Base-by-base conservation (phyloP, 2,888 invertebrate species). In the Agrochola litura region DNA sequence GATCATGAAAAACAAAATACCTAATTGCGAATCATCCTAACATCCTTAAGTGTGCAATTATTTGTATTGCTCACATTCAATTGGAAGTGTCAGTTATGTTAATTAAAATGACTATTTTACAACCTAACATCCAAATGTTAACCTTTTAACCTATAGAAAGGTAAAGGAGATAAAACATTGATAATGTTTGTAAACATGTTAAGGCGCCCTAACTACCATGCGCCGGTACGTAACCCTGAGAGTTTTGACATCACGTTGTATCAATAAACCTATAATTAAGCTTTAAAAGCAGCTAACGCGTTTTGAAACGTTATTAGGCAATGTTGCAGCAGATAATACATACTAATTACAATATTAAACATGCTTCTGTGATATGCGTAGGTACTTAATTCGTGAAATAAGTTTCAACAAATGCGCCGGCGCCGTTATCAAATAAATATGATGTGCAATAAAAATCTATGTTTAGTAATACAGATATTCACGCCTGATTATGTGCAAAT, bases 261-360 rank as follows among this genome's bases (percentile, higher is more conserved):
- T 76, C 76, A 74, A 76, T 83, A 86, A 79, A 74, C 83, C 79
- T 76, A 66, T 72, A 83, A 83, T 86, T 83, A 79, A 64, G 56
- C 73, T 86, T 86, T 76, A 74, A 76, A 79, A 79, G 25, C 41
- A 46, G 61, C 56, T 74, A 43, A 73, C 66, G 54, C 14, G 65
- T 74, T 84, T 80, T 72, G 76, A 61, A 85, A 79, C 41, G 19
- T 73, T 67, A 74, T 78, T 84, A 52, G 19, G 73, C 49, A 77
- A 87, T 63, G 30, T 79, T 69, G 58, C 41, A 64, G 75, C 30
- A 67, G 56, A 77, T 86, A 74, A 82, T 74, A 77, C 63, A 84
- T 78, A 72, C 71, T 86, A 79, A 86, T 86, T 82, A 79, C 56
- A 73, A 70, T 73, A 65, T 54, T 68, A 76, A 83, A 84, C n/a